A percentile compares a stretch with the other conserved stretches of the same genome.
These are phyloP conservation scores for Eremophila alpestris DNA, from an alignment of 2,797 vertebrate genomes.

Conservation along the genomic window DNA sequence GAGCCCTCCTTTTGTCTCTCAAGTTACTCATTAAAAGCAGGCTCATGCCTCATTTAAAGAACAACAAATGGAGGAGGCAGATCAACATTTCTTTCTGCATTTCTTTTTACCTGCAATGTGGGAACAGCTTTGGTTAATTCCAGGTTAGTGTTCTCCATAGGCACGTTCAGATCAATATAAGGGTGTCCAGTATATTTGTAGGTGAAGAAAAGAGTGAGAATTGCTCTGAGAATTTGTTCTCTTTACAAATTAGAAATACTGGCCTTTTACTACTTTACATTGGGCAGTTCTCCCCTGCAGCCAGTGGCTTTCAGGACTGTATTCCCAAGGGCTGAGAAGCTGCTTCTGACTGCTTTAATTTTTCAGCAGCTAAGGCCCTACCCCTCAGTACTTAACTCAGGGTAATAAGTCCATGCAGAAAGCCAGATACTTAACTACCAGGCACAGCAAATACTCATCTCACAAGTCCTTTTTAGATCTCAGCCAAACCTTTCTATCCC, in stretches of 20 bases:
- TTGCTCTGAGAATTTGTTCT: not conserved
- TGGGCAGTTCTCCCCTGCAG: not conserved
- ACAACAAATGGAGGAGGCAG: not conserved
- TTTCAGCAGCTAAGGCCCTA: not conserved
- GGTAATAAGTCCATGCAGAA: not conserved
- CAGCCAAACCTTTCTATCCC: not conserved
- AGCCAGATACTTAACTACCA: not conserved
- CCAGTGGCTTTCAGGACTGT: not conserved
- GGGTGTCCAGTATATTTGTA: not conserved
- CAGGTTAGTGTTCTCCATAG: not conserved
- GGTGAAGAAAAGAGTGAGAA: not conserved
- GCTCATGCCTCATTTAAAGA: conserved; percentile 29
- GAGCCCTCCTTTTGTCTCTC: conserved; percentile 30
- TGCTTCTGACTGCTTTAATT: conserved; percentile 7
- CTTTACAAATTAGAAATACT: not conserved
- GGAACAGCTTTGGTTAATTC: not conserved
- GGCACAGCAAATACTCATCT: not conserved
- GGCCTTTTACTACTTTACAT: not conserved
- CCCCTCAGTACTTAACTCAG: not conserved
- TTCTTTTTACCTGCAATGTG: not conserved
- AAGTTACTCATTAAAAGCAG: conserved; percentile 25
- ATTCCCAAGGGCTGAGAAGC: not conserved
- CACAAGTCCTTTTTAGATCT: not conserved
- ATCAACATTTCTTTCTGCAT: conserved; percentile 3
- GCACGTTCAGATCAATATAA: accelerated